Base-by-base conservation (phyloP, 2,113 vertebrate species). In the Alethe diademata region DNA sequence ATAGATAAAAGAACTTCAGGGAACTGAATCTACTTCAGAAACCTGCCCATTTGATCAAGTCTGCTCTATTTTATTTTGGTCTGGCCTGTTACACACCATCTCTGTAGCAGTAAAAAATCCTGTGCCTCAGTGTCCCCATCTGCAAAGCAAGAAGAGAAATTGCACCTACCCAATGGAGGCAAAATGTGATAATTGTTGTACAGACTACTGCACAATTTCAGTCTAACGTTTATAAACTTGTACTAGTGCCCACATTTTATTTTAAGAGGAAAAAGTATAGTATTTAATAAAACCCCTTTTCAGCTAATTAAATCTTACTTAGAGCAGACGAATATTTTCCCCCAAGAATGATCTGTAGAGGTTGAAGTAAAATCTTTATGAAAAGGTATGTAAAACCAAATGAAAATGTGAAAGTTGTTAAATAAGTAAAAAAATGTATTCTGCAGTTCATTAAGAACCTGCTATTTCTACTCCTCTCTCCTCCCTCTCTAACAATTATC, bases 221-320 rank as follows among this genome's bases (percentile, higher is more conserved):
- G 13, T 83, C 60, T 43, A 76, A 64, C 43, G 47, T 76, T 93
- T 66, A 76, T 71, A 83, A 95, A 90, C 62, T 75, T 82, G 9
- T 47, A 56, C 16, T 73, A 45, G 64, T 86, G 38, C 26, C 78
- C 35, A 48, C 26, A 64, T 76, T 87, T 92, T 81, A 50, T 75
- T 85, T 82, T 79, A 86, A 85, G 75, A 78, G 54, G 35, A 33
- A 57, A 69, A 83, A 51, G 22, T 48, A 40, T 14, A 62, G 50
- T n/a, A 56, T 76, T 93, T 79, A 86, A 54, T 88, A 62, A 58
- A 86, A 33, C 65, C 42, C 18, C 0, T 60, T 94, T 91, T 94
- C 60, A 90, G 60, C 38, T 66, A 90, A 82, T 92, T 91, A 58
- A 53, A 60, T 79, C 89, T 91, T 87, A 71, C 65, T 53, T 93